Evolutionary conservation across 2,888 invertebrate genomes (phyloP).

Genomic region (Eupithecia subumbrata): DNA sequence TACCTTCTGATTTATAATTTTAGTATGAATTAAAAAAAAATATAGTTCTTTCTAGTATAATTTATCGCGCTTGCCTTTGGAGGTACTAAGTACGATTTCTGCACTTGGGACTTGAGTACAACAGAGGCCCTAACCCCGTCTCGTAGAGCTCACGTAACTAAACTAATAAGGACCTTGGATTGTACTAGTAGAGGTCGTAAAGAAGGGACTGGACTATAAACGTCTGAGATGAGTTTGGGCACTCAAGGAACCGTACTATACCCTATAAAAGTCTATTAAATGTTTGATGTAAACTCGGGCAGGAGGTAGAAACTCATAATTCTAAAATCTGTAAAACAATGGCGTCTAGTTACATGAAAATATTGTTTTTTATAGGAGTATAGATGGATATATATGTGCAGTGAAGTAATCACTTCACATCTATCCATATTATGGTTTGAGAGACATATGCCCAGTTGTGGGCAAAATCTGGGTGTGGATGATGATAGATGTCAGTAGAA

Average conservation of each 20-base stretch:
- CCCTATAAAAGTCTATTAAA: not conserved
- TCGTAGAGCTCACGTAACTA: slow-evolving; percentile 6
- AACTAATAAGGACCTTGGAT: slow-evolving; percentile 14
- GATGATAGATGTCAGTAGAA: not conserved
- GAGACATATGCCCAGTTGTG: not conserved
- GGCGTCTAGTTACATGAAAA: not conserved
- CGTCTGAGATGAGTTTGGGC: slow-evolving; percentile 22
- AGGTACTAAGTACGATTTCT: not conserved
- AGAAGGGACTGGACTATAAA: slow-evolving; percentile 22
- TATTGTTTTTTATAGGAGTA: not conserved
- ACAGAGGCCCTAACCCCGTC: not conserved
- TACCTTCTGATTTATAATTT: too few relatives aligned
- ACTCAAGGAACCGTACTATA: slow-evolving; percentile 2
- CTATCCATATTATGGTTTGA: not conserved
- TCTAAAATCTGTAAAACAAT: not conserved
- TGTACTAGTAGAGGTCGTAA: slow-evolving; percentile 22
- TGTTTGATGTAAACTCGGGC: not conserved
- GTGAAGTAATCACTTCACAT: not conserved
- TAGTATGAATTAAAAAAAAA: too few relatives aligned
- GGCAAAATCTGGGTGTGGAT: not conserved
- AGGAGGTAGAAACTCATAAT: slow-evolving; percentile 2
- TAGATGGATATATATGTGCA: not conserved
- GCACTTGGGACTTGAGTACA: not conserved
- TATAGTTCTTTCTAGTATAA: too few relatives aligned
- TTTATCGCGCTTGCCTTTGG: too few relatives aligned